phyloP scores from a whole-genome alignment of 1,140 invertebrate species.

The Drosophila repletoides region DNA sequence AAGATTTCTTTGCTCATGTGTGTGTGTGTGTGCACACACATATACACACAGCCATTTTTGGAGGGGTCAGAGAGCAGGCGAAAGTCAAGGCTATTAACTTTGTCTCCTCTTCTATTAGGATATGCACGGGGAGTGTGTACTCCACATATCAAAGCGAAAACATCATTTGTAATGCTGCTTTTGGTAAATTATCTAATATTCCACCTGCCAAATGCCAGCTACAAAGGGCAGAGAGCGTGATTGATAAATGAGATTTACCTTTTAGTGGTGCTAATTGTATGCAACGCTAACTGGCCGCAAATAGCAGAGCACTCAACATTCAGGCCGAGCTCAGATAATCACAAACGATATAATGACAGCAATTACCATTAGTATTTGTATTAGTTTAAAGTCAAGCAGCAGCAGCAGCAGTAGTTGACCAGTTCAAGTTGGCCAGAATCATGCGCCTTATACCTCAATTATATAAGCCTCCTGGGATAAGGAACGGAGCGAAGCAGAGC shows the following conservation, averaged over 20 bases:
- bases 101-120: background rate
- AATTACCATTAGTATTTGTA: conserved; percentile 71
- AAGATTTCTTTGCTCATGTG: conserved; percentile 43
- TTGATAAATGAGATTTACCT: conserved; percentile 73
- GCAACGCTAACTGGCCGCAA: conserved; percentile 17
- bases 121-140: too few species aligned
- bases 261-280: conserved; percentile 58
- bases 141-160: background rate
- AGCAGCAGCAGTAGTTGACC: conserved; percentile 24
- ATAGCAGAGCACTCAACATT: conserved; percentile 13
- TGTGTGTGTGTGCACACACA: background rate
- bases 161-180: conserved; percentile 28
- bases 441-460: conserved; percentile 12
- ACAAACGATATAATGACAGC: conserved; percentile 69
- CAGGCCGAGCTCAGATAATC: conserved; percentile 49
- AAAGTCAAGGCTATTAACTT: conserved; percentile 36
- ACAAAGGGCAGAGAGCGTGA: conserved; percentile 12
- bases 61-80: conserved; percentile 20
- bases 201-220: conserved; percentile 11
- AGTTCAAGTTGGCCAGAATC: conserved; percentile 17
- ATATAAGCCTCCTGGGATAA: conserved; percentile 32
- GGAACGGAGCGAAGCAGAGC: conserved; percentile 10
- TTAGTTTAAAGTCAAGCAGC: conserved; percentile 63
- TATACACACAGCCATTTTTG: conserved; percentile 15
- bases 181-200: conserved; percentile 30